Percentiles rank a stretch among this genome's conserved stretches.
These are phyloP conservation scores for Eurois occulta DNA, from an alignment of 2,888 invertebrate species.

Conservation along the genomic window DNA sequence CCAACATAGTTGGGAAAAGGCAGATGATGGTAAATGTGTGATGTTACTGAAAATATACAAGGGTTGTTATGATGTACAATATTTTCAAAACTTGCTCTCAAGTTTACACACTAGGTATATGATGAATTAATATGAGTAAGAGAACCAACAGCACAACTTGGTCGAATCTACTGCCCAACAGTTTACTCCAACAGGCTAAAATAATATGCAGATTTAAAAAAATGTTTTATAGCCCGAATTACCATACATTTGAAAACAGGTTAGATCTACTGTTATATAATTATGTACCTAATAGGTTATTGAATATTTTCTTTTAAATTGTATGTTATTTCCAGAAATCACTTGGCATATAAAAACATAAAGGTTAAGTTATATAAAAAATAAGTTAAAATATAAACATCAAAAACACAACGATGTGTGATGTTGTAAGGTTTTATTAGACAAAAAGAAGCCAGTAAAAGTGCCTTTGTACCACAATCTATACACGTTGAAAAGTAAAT, in stretches of 20 bases:
- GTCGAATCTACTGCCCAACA: background rate
- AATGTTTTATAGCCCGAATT: background rate
- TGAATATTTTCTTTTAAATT: background rate
- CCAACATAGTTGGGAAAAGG: no score
- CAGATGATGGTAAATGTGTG: background rate
- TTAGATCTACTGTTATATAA: background rate
- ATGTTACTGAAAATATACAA: slow-evolving; percentile 20
- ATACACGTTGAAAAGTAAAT: slow-evolving; percentile 80
- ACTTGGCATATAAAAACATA: background rate
- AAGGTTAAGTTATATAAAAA: background rate
- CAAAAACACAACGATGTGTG: slow-evolving; percentile 41
- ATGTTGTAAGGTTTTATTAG: slow-evolving; percentile 59
- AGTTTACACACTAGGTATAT: background rate
- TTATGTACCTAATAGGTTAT: background rate
- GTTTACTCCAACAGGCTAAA: background rate
- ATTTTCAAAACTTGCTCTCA: background rate
- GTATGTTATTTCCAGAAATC: background rate
- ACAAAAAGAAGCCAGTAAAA: slow-evolving; percentile 68
- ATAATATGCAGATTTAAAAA: background rate
- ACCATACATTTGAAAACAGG: background rate
- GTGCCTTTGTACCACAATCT: slow-evolving; percentile 72
- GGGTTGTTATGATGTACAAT: background rate
- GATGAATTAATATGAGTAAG: no score
- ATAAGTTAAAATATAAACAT: slow-evolving; percentile 22
- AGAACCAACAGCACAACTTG: background rate